Evolutionary conservation across 2,888 invertebrate species (phyloP).

Genomic region (Trichogramma dendrolimi): DNA sequence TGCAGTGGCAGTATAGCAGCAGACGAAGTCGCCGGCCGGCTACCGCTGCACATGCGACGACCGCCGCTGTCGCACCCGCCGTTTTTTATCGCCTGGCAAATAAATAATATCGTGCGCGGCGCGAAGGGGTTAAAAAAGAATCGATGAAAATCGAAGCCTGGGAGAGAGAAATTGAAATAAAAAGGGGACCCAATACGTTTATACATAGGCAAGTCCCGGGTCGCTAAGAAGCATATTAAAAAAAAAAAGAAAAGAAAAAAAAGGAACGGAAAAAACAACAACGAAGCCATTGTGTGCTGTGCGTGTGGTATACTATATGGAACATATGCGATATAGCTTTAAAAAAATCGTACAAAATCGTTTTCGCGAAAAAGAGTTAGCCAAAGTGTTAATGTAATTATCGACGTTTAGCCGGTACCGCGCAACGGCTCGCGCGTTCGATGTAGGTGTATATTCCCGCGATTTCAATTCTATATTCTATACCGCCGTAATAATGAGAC

Average conservation of each 20-base stretch:
- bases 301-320: not conserved
- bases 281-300: slow-evolving; percentile 21
- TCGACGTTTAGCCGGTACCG: not conserved
- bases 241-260: slow-evolving; percentile 2
- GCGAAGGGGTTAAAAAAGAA: slow-evolving; percentile 1
- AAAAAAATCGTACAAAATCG: slow-evolving; percentile 13
- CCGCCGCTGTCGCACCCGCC: too few species aligned
- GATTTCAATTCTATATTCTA: too few species aligned
- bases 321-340: too few species aligned
- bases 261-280: slow-evolving; percentile 18
- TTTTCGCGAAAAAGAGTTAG: slow-evolving; percentile 21
- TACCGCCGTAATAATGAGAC: not conserved
- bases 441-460: too few species aligned
- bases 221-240: too few species aligned
- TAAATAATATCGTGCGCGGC: not conserved
- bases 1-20: not conserved
- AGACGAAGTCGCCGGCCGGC: too few species aligned
- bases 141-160: slow-evolving; percentile 25
- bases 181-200: too few species aligned
- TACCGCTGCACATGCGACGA: too few species aligned
- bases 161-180: too few species aligned
- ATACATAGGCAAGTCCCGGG: too few species aligned
- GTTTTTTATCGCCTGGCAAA: not conserved
- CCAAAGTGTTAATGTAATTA: slow-evolving; percentile 21
- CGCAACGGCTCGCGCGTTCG: too few species aligned